phyloP scores from a whole-genome alignment of 2,888 invertebrate genomes.

The Acanthopleura granulata region DNA sequence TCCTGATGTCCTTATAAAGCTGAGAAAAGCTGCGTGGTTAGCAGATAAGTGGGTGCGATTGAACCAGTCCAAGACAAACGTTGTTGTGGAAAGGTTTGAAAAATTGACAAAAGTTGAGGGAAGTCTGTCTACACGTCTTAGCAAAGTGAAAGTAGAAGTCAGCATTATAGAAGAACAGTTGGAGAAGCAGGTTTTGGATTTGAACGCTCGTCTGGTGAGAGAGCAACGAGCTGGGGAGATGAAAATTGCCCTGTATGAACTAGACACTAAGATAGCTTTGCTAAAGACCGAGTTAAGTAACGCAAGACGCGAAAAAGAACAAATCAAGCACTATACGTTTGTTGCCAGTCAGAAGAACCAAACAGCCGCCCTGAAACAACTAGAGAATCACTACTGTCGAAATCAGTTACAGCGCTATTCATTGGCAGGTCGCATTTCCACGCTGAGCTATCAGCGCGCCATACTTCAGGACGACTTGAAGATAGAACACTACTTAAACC shows the following conservation, averaged over 20 bases:
- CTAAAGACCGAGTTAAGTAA: slow-evolving; percentile 35
- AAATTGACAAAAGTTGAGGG: slow-evolving; percentile 46
- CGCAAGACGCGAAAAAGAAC: slow-evolving; percentile 40
- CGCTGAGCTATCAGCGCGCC: slow-evolving; percentile 44
- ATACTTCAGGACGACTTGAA: slow-evolving; percentile 46
- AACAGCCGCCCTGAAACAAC: slow-evolving; percentile 34
- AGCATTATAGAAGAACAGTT: slow-evolving; percentile 43
- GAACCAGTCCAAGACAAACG: slow-evolving; percentile 53
- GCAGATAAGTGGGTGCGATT: slow-evolving; percentile 50
- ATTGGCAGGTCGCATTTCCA: slow-evolving; percentile 46
- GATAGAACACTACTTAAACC: slow-evolving; percentile 50
- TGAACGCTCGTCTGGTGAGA: slow-evolving; percentile 46
- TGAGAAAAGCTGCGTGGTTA: slow-evolving; percentile 52
- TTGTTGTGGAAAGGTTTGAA: slow-evolving; percentile 45
- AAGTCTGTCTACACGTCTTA: slow-evolving; percentile 42
- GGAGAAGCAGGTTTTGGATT: slow-evolving; percentile 42
- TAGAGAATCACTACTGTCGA: slow-evolving; percentile 45
- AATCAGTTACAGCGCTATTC: slow-evolving; percentile 53
- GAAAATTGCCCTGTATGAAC: slow-evolving; percentile 40
- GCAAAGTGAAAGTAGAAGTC: slow-evolving; percentile 43
- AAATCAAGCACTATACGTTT: slow-evolving; percentile 38
- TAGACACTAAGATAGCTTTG: slow-evolving; percentile 35
- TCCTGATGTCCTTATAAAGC: slow-evolving; percentile 55
- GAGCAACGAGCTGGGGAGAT: slow-evolving; percentile 50
- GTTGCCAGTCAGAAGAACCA: slow-evolving; percentile 36